Conservation (phyloP, 2,888 invertebrate genomes). For the Trichacis sp. region DNA sequence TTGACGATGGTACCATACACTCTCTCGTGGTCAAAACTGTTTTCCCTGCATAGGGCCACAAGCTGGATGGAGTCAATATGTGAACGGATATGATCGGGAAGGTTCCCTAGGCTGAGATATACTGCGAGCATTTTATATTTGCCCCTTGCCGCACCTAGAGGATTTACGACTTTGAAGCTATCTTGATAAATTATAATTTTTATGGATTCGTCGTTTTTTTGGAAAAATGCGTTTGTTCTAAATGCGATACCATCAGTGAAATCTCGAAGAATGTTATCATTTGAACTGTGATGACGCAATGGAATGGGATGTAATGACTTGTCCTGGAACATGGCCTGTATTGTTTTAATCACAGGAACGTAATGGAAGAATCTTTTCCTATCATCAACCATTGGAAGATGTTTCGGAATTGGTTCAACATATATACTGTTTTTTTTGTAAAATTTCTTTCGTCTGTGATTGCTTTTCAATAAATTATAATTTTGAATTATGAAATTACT, state of each 20-base stretch:
- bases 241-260: constrained; percentile 42
- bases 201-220: constrained; percentile 39
- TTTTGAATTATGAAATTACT: too few relatives aligned
- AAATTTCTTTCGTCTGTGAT: too few relatives aligned
- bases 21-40: constrained; percentile 45
- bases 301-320: too few relatives aligned
- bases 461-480: too few relatives aligned
- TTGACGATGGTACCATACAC: constrained; percentile 43
- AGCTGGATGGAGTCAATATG: constrained; percentile 50
- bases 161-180: constrained; percentile 53
- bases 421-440: too few relatives aligned
- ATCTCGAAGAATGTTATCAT: constrained; percentile 16
- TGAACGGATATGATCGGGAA: constrained; percentile 44
- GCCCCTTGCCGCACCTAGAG: constrained; percentile 47
- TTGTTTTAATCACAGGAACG: too few relatives aligned
- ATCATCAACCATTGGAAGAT: too few relatives aligned
- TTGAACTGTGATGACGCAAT: too few relatives aligned
- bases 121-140: constrained; percentile 51
- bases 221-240: constrained; percentile 33
- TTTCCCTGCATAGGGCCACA: constrained; percentile 50
- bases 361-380: too few relatives aligned
- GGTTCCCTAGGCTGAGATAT: constrained; percentile 50
- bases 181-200: constrained; percentile 52
- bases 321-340: too few relatives aligned
- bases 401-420: too few relatives aligned